Evolutionary conservation across 2,113 vertebrate species (phyloP).

Genomic region (Eublepharis macularius): DNA sequence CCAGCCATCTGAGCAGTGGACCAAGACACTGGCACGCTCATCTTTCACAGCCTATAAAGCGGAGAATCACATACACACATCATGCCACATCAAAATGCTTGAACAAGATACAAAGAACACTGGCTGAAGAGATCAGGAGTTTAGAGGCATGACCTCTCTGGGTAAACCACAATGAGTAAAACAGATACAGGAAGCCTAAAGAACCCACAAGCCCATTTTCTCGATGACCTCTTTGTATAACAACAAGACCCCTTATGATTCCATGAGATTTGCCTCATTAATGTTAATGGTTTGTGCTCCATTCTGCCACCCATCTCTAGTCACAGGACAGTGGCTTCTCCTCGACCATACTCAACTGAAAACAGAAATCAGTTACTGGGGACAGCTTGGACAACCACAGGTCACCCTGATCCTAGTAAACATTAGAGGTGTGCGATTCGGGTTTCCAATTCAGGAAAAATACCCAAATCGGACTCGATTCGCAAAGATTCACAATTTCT

Average conservation of each 20-base stretch:
- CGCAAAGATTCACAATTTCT: too few relatives aligned
- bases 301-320: not conserved
- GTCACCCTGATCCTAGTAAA: too few relatives aligned
- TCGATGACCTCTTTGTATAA: not conserved
- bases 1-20: constrained; percentile 85
- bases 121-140: not conserved
- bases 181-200: not conserved
- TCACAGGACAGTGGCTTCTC: too few relatives aligned
- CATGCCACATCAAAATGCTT: not conserved
- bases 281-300: not conserved
- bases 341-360: not conserved
- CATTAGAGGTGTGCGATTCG: too few relatives aligned
- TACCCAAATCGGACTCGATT: too few relatives aligned
- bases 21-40: constrained; percentile 78
- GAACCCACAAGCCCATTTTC: not conserved
- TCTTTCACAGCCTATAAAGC: constrained; percentile 74
- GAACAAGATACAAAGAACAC: not conserved
- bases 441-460: too few relatives aligned
- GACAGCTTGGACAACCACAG: not conserved
- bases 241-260: not conserved
- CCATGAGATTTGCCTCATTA: not conserved
- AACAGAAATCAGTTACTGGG: not conserved
- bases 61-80: not conserved
- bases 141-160: not conserved
- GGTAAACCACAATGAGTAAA: not conserved